Conservation (phyloP, 2,113 vertebrate species). For the Phalacrocorax aristotelis region DNA sequence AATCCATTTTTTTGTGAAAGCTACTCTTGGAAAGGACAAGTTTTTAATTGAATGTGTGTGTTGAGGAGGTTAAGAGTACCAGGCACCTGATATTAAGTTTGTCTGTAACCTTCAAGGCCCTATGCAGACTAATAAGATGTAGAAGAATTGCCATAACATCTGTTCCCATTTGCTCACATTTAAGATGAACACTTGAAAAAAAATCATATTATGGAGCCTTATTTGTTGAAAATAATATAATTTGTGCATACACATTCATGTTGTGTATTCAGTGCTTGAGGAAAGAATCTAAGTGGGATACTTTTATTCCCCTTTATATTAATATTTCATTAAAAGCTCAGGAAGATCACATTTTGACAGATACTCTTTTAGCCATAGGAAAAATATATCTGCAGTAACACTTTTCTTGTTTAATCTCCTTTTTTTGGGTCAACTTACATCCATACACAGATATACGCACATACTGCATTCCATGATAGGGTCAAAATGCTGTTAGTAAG, state of each 20-base stretch:
- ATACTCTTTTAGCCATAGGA: background rate
- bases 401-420: background rate
- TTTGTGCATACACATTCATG: background rate
- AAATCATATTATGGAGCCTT: background rate
- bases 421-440: background rate
- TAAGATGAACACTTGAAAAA: background rate
- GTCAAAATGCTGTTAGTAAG: slow-evolving; percentile 14
- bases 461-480: background rate
- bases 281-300: background rate
- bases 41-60: slow-evolving; percentile 42
- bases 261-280: background rate
- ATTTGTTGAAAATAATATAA: slow-evolving; percentile 13
- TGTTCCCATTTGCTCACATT: background rate
- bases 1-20: background rate
- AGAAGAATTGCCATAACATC: background rate
- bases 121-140: slow-evolving; percentile 6
- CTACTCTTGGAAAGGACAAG: background rate
- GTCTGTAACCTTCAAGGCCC: slow-evolving; percentile 19
- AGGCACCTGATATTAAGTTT: slow-evolving; percentile 25
- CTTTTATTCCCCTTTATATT: slow-evolving; percentile 3
- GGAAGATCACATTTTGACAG: background rate
- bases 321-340: slow-evolving; percentile 50
- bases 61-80: background rate
- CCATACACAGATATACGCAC: background rate
- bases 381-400: background rate